A percentile compares a stretch with the other conserved stretches of the same genome.
phyloP scores from a whole-genome alignment of 1,140 invertebrate genomes.

The Hetaerina americana region DNA sequence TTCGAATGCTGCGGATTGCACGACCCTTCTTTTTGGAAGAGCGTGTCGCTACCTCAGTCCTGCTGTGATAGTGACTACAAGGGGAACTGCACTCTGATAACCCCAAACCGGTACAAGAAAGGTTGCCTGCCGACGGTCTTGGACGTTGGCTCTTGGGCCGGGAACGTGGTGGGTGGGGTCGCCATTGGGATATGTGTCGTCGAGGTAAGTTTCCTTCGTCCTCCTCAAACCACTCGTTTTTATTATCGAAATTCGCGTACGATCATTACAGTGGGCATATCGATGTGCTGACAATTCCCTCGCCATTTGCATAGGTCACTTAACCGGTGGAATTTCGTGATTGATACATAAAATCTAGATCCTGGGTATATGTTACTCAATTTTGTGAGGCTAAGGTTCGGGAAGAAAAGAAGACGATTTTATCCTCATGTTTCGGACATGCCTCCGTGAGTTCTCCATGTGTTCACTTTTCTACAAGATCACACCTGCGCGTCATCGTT shows the following conservation, averaged over 20 bases:
- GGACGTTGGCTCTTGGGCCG: constrained; percentile 32
- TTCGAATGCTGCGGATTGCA: background rate
- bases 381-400: too few species aligned
- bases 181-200: constrained; percentile 50
- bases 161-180: constrained; percentile 43
- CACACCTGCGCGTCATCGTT: too few species aligned
- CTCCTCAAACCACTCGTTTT: too few species aligned
- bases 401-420: too few species aligned
- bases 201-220: constrained; percentile 38
- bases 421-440: too few species aligned
- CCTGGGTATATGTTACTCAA: background rate
- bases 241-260: background rate
- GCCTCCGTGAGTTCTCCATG: too few species aligned
- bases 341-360: background rate
- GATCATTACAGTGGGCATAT: background rate
- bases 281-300: background rate
- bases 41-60: too few species aligned
- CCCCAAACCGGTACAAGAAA: background rate
- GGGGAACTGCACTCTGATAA: background rate
- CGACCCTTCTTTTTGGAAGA: too few species aligned
- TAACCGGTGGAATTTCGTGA: background rate
- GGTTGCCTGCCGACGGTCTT: constrained; percentile 33
- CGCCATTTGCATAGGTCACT: background rate
- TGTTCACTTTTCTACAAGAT: too few species aligned
- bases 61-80: background rate